Evolutionary conservation across 1,140 invertebrate species (phyloP).

Genomic region (Camponotus pennsylvanicus): DNA sequence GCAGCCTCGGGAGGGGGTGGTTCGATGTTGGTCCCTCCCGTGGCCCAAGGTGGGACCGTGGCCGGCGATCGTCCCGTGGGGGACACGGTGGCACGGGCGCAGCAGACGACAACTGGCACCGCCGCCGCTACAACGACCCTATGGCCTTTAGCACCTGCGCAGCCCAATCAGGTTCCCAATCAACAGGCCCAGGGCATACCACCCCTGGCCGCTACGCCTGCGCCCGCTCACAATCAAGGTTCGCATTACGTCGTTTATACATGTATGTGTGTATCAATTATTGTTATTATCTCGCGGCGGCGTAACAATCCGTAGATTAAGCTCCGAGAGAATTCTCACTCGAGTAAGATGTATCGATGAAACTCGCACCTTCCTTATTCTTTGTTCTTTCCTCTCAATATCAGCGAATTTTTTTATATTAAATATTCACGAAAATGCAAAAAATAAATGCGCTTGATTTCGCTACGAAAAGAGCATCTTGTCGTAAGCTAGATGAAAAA

Average conservation of each 20-base stretch:
- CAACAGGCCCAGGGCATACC: constrained; percentile 83
- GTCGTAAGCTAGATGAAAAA: not conserved
- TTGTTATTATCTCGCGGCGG: constrained; percentile 25
- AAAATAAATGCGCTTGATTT: not conserved
- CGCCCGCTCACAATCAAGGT: constrained; percentile 86
- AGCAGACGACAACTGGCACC: constrained; percentile 78
- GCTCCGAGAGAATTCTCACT: not conserved
- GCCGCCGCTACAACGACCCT: constrained; percentile 82
- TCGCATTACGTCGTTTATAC: constrained; percentile 33
- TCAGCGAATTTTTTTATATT: not conserved
- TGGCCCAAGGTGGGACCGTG: constrained; percentile 80
- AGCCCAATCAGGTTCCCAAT: constrained; percentile 79
- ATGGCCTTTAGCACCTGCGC: constrained; percentile 86
- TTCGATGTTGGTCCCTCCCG: constrained; percentile 86
- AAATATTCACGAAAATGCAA: not conserved
- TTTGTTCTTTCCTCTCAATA: not conserved
- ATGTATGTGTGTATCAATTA: constrained; percentile 9
- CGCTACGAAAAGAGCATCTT: not conserved
- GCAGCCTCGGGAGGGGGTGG: constrained; percentile 85
- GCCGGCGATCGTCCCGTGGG: constrained; percentile 80
- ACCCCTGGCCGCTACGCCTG: constrained; percentile 85
- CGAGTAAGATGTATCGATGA: too few relatives aligned
- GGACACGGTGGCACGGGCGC: constrained; percentile 79
- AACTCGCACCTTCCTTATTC: not conserved
- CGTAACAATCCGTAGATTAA: not conserved